A percentile compares a stretch with the other conserved stretches of the same genome.
phyloP scores from a whole-genome alignment of 1,140 invertebrate genomes.

The Ips typographus region DNA sequence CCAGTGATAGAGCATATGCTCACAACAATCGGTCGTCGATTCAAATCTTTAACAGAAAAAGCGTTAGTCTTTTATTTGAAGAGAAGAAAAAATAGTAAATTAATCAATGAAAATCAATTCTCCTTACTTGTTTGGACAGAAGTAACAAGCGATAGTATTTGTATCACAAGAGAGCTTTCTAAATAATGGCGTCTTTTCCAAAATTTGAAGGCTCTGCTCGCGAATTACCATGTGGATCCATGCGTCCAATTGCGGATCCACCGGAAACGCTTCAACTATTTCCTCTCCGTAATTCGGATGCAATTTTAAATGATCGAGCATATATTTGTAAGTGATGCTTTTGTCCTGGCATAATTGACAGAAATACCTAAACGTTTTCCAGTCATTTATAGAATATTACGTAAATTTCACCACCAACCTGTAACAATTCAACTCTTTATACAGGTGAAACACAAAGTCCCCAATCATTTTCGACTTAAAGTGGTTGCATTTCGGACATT shows the following conservation, averaged over 20 bases:
- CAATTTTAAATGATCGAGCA: slow-evolving; percentile 34
- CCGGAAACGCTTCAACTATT: slow-evolving; percentile 26
- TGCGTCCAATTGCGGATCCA: slow-evolving; percentile 34
- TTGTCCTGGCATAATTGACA: slow-evolving; percentile 33
- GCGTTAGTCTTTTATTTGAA: not conserved
- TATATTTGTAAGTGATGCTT: slow-evolving; percentile 38
- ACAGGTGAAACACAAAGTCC: slow-evolving; percentile 60
- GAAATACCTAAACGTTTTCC: slow-evolving; percentile 28
- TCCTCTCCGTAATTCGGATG: slow-evolving; percentile 21
- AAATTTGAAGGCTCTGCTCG: slow-evolving; percentile 27
- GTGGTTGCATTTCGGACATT: slow-evolving; percentile 58
- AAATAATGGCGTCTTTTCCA: slow-evolving; percentile 16
- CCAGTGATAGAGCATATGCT: slow-evolving; percentile 34
- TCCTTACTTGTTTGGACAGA: slow-evolving; percentile 28
- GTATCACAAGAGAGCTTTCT: too few relatives aligned
- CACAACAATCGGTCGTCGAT: slow-evolving; percentile 18
- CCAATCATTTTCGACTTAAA: slow-evolving; percentile 57
- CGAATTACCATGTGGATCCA: slow-evolving; percentile 41
- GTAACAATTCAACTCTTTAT: slow-evolving; percentile 50
- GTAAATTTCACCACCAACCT: slow-evolving; percentile 19
- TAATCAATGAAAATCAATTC: not conserved
- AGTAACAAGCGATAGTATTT: slow-evolving; percentile 11
- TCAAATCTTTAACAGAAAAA: slow-evolving; percentile 23
- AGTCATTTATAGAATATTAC: slow-evolving; percentile 2
- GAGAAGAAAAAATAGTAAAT: not conserved